Conservation (phyloP, 2,888 invertebrate genomes). For the Spialia ferax region DNA sequence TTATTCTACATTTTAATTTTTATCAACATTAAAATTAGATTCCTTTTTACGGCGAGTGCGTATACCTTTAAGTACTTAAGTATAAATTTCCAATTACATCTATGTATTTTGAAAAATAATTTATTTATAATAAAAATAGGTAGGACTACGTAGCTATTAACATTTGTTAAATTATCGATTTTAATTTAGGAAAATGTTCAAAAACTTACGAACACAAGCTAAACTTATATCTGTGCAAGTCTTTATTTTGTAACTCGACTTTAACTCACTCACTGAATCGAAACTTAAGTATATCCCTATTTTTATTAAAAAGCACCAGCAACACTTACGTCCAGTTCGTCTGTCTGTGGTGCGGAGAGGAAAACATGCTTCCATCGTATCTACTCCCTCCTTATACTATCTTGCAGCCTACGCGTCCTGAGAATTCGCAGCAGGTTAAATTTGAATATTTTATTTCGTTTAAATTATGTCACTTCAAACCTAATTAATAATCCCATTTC, state of each 20-base stretch:
- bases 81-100: too few species aligned
- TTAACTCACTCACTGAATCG: conserved; percentile 20
- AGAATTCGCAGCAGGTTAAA: conserved; percentile 43
- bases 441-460: conserved; percentile 27
- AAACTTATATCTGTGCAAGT: not conserved
- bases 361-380: conserved; percentile 63
- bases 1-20: too few species aligned
- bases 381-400: conserved; percentile 70
- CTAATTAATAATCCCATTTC: conserved; percentile 46
- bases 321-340: conserved; percentile 74
- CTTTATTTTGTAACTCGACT: not conserved
- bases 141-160: too few species aligned
- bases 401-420: conserved; percentile 66
- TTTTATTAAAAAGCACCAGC: conserved; percentile 44
- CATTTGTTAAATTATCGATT: too few species aligned
- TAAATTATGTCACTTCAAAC: conserved; percentile 45
- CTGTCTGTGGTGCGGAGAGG: conserved; percentile 64
- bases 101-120: too few species aligned
- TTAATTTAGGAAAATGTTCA: too few species aligned
- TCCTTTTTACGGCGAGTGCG: too few species aligned
- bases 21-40: too few species aligned
- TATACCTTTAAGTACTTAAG: too few species aligned
- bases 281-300: not conserved
- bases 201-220: not conserved
- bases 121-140: too few species aligned